Percentiles rank a stretch among this genome's conserved stretches.
These are phyloP conservation scores for Periplaneta americana DNA, from an alignment of 1,140 invertebrate genomes.

Conservation along the genomic window DNA sequence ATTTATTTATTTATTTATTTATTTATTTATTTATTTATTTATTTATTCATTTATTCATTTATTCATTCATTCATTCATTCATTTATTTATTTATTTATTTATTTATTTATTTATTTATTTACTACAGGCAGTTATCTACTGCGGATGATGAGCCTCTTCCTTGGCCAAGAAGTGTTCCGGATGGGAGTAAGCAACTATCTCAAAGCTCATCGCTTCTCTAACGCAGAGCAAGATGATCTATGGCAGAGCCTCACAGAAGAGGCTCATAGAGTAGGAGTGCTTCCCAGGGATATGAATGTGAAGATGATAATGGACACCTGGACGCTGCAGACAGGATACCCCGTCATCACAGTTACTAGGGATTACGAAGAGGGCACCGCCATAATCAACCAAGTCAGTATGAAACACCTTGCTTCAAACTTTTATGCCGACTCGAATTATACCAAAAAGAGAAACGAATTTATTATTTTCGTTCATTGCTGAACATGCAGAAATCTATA, in stretches of 20 bases:
- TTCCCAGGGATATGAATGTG: conserved; percentile 36
- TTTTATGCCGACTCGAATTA: too few relatives aligned
- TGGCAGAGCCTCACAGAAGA: conserved; percentile 68
- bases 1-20: too few relatives aligned
- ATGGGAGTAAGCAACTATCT: conserved; percentile 62
- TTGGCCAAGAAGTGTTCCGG: conserved; percentile 66
- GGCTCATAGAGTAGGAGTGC: conserved; percentile 38
- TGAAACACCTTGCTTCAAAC: too few relatives aligned
- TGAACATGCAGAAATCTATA: too few relatives aligned
- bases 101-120: too few relatives aligned
- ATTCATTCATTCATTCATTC: too few relatives aligned
- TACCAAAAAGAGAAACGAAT: too few relatives aligned
- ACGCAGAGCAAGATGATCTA: too few relatives aligned
- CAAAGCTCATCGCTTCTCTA: conserved; percentile 64
- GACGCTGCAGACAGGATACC: conserved; percentile 44
- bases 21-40: too few relatives aligned
- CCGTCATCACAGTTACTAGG: conserved; percentile 37
- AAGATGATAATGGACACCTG: conserved; percentile 41
- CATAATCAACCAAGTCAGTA: conserved; percentile 21
- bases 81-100: too few relatives aligned
- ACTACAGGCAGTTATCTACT: conserved; percentile 55
- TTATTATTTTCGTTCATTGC: too few relatives aligned
- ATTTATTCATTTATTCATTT: too few relatives aligned
- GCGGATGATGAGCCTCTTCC: conserved; percentile 83
- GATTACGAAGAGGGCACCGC: conserved; percentile 25